A percentile compares a stretch with the other conserved stretches of the same genome.
phyloP scores from a whole-genome alignment of 64 coral and sea anemone genomes.

The Stichodactyla helianthus region DNA sequence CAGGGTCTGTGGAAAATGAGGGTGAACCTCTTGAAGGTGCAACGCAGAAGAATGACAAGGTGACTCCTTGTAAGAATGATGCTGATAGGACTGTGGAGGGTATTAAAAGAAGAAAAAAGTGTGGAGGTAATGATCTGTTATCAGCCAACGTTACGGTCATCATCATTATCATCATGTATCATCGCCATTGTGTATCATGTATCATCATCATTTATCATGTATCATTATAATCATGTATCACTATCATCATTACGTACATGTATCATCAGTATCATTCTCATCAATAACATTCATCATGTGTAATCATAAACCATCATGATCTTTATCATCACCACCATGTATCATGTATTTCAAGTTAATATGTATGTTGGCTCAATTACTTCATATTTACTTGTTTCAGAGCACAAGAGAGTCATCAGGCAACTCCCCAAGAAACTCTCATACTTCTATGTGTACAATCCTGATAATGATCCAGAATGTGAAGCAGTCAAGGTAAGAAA shows the following conservation, averaged over 20 bases:
- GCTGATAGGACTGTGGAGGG: not conserved
- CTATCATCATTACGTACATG: not conserved
- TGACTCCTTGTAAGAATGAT: no score
- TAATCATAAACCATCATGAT: not conserved
- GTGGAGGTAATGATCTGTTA: not conserved
- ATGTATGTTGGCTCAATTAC: not conserved
- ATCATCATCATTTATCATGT: not conserved
- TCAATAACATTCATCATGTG: no score
- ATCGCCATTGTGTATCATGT: no score
- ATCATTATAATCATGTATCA: not conserved
- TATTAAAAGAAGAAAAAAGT: not conserved
- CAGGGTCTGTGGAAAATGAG: no score
- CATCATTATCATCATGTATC: not conserved
- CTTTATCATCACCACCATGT: not conserved
- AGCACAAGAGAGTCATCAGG: not conserved
- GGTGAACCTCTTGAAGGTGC: no score
- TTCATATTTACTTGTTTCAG: not conserved
- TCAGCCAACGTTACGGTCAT: no score
- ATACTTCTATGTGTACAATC: constrained; percentile 38
- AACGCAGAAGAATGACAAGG: no score
- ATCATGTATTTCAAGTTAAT: not conserved
- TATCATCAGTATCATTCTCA: no score
- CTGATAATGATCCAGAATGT: constrained; percentile 45
- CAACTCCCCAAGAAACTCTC: constrained; percentile 8
- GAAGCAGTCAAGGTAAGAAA: constrained; percentile 42